phyloP scores from a whole-genome alignment of 2,888 invertebrate species.

The Ashinkailepas kermadecensis region DNA sequence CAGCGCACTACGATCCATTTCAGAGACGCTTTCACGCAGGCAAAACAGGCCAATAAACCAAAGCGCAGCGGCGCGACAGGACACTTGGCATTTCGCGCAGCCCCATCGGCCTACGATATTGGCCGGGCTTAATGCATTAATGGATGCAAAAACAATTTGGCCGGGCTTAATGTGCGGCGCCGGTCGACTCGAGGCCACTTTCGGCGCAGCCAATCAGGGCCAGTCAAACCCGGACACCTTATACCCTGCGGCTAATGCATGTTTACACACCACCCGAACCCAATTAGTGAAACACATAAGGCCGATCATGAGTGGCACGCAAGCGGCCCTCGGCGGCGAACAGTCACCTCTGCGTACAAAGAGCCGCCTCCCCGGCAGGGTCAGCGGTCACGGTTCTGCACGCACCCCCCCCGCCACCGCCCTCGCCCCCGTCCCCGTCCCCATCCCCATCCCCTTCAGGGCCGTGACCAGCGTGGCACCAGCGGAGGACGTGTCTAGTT shows the following conservation, averaged over 20 bases:
- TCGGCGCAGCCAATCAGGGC: neutral
- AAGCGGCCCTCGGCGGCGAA: neutral
- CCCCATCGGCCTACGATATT: neutral
- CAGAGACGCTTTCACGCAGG: no score
- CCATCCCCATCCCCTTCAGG: neutral
- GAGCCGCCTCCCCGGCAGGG: no score
- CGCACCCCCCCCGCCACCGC: neutral
- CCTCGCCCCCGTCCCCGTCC: neutral
- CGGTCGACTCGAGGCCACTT: neutral
- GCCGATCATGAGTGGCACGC: slow-evolving; percentile 17
- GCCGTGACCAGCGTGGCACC: no score
- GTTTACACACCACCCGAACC: slow-evolving; percentile 12
- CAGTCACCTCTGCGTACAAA: no score
- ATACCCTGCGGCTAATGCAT: slow-evolving; percentile 15
- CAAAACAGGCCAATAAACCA: no score
- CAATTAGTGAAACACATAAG: slow-evolving; percentile 18
- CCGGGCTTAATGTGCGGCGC: neutral
- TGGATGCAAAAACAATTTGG: slow-evolving; percentile 20
- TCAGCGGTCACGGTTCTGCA: neutral
- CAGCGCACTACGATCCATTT: no score
- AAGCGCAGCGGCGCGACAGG: no score
- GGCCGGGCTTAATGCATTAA: neutral
- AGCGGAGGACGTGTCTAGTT: no score
- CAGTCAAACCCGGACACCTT: slow-evolving; percentile 12
- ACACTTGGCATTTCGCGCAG: no score